phyloP scores from a whole-genome alignment of 2,113 vertebrate species.

The Pholis gunnellus region DNA sequence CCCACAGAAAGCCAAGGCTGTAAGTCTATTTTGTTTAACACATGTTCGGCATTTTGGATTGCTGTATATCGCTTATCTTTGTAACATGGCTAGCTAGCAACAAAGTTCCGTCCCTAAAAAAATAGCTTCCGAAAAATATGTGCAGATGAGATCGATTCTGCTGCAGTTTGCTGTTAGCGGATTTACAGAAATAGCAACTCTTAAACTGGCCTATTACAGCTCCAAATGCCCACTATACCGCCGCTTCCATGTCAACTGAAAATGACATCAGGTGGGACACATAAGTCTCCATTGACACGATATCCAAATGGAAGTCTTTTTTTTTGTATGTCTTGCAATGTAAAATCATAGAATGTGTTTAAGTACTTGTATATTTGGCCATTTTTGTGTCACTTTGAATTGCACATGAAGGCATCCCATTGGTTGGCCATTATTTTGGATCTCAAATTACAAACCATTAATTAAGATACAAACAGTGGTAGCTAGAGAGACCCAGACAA shows the following conservation, averaged over 20 bases:
- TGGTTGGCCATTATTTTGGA: neutral
- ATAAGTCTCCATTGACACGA: neutral
- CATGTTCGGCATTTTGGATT: neutral
- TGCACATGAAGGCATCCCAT: neutral
- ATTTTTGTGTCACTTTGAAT: neutral
- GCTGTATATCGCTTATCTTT: neutral
- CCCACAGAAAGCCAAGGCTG: neutral
- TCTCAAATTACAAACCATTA: constrained; percentile 6
- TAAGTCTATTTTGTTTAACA: neutral
- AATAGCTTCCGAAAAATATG: neutral
- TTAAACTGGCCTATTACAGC: neutral
- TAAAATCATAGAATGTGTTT: neutral
- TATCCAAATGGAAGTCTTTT: neutral
- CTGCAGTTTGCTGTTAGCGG: neutral
- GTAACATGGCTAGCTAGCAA: neutral
- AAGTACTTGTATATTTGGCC: neutral
- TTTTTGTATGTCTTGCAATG: neutral
- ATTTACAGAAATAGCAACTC: neutral
- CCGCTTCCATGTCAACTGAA: neutral
- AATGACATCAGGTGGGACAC: neutral
- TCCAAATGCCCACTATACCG: neutral
- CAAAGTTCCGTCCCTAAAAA: neutral
- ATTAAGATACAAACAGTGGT: constrained; percentile 1
- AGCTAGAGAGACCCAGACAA: neutral
- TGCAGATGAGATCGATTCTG: neutral